Evolutionary conservation across 2,888 invertebrate species (phyloP), one percentile per base, ranked within the genome.

Genomic region (Ctenicera cuprea): DNA sequence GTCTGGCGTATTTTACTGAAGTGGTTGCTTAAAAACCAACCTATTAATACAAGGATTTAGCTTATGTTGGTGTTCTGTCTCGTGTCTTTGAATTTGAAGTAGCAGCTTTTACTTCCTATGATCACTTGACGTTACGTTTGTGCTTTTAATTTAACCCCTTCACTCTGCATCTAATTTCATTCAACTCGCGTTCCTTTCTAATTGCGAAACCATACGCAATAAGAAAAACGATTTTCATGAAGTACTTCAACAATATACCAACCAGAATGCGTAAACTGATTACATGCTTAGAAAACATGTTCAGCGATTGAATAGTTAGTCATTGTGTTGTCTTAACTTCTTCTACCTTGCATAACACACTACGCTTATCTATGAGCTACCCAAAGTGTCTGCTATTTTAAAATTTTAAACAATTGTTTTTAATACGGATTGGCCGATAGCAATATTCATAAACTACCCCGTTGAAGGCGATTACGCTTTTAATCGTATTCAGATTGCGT

Each of bases 181-280:
- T 33, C 2, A 33, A 33, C 9, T 1, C 22, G 9, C 22, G 22
- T 12, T 50, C 3, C 22, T 20, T 7, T 50, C 9, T 22, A 50
- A 50, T 50, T 3, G 2, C 7, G 8, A 20, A 48, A 48, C 16
- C 48, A 9, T 16, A 48, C 8, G 4, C 18, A 48, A 48, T 48
- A 48, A 48, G 16, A 48, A 20, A 48, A 48, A 48, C 48, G 48
- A 48, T 48, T 48, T 20, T 48, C 48, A 11, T 16, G 3, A n/a
- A 48, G 48, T 20, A 20, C 20, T 20, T 48, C 9, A 14, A 48
- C 16, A 20, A 8, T 18, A 16, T 18, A 18, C n/a, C n/a, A n/a
- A n/a, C n/a, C n/a, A n/a, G n/a, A n/a, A n/a, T n/a, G n/a, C 48
- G 11, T 16, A 48, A 48, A 43, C 41, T 43, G 14, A 43, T 12